These are phyloP conservation scores for Brenthis daphne DNA, from an alignment of 2,888 invertebrate genomes.

Conservation along the genomic window DNA sequence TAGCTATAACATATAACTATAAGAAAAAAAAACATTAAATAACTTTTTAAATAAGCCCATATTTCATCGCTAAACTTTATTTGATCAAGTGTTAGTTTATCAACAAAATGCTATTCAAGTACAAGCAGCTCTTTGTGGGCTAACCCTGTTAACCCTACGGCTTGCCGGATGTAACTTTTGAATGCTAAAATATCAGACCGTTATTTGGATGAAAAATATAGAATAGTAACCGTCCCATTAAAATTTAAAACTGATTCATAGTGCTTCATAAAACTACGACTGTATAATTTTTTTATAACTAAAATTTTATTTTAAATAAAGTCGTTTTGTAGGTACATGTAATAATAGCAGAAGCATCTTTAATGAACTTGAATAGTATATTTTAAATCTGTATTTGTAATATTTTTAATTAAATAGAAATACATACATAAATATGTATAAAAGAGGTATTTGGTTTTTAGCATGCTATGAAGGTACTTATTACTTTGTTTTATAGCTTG, in stretches of 20 bases:
- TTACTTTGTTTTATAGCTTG: conserved; percentile 7
- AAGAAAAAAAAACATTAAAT: too few species aligned
- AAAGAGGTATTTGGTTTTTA: conserved; percentile 14
- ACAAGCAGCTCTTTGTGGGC: conserved; percentile 62
- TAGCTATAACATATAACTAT: too few species aligned
- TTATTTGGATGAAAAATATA: conserved; percentile 11
- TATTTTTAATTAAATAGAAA: neutral
- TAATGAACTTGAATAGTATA: too few species aligned
- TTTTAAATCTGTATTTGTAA: too few species aligned
- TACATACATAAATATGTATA: conserved; percentile 1
- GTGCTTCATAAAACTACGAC: too few species aligned
- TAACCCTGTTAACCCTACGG: conserved; percentile 54
- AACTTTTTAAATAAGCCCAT: too few species aligned
- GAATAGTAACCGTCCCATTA: conserved; percentile 15
- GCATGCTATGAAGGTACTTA: neutral
- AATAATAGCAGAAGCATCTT: too few species aligned
- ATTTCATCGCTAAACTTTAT: conserved; percentile 46
- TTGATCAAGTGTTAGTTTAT: conserved; percentile 76
- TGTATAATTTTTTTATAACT: too few species aligned
- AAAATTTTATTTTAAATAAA: too few species aligned
- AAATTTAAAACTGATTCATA: neutral
- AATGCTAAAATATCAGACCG: conserved; percentile 25
- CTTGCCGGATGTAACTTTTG: conserved; percentile 53
- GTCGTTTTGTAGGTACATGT: too few species aligned
- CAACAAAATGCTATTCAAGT: conserved; percentile 59